Evolutionary conservation across 2,888 invertebrate genomes (phyloP).

Genomic region (Dasysyrphus albostriatus): DNA sequence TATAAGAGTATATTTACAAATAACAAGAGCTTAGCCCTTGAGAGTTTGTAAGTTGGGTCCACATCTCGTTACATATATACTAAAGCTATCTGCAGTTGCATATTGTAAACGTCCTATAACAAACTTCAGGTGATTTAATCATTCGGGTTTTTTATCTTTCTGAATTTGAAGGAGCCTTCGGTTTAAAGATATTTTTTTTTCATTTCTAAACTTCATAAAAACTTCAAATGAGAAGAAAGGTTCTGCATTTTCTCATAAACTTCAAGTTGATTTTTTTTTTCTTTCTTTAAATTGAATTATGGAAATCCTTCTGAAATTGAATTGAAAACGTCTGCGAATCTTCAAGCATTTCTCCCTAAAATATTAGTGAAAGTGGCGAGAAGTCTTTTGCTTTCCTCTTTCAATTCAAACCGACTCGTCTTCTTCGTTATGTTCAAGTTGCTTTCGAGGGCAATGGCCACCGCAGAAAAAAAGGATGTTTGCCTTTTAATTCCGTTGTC

Average conservation of each 20-base stretch:
- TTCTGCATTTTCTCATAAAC: not conserved
- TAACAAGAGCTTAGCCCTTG: too few species aligned
- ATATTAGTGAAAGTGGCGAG: slow-evolving; percentile 46
- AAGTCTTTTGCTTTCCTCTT: slow-evolving; percentile 28
- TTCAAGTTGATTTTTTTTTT: not conserved
- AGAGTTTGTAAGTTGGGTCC: too few species aligned
- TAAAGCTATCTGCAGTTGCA: too few species aligned
- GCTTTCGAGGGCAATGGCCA: slow-evolving; percentile 33
- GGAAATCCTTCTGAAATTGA: slow-evolving; percentile 49
- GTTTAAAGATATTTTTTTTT: not conserved
- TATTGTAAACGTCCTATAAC: too few species aligned
- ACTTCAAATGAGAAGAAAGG: not conserved
- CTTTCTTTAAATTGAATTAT: slow-evolving; percentile 23
- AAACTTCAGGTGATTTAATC: too few species aligned
- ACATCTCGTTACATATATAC: too few species aligned
- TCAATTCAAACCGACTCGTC: slow-evolving; percentile 11
- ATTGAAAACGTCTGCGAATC: slow-evolving; percentile 56
- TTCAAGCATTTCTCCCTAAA: slow-evolving; percentile 19
- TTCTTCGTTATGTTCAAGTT: slow-evolving; percentile 48
- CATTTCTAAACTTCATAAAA: not conserved
- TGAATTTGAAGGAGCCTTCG: not conserved
- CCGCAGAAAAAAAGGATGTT: slow-evolving; percentile 27
- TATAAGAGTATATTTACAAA: too few species aligned
- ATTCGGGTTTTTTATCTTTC: not conserved
- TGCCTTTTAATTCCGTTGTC: slow-evolving; percentile 43